Evolutionary conservation across 2,888 invertebrate species (phyloP).

Genomic region (Drosophila aldrichi): DNA sequence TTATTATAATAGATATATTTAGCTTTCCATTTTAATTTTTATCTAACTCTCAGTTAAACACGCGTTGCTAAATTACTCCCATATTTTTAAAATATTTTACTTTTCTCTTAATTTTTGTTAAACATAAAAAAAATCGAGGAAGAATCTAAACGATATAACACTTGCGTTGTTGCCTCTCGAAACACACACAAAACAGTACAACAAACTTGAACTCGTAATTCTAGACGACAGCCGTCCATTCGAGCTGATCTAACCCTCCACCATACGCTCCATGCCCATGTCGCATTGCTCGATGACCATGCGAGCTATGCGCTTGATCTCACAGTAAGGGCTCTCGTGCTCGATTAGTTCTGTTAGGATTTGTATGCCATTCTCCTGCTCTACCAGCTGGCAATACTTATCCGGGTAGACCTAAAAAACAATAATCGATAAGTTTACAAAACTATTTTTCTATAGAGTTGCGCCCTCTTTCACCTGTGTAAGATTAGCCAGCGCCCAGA

Average conservation of each 20-base stretch:
- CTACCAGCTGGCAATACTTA: slow-evolving; percentile 96
- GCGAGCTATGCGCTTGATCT: slow-evolving; percentile 89
- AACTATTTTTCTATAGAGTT: not conserved
- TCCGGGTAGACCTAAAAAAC: slow-evolving; percentile 88
- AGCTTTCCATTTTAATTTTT: slow-evolving; percentile 30
- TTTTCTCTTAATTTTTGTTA: slow-evolving; percentile 12
- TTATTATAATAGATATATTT: slow-evolving; percentile 30
- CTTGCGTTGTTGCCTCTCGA: slow-evolving; percentile 48
- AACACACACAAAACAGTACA: slow-evolving; percentile 62
- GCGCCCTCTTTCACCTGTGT: slow-evolving; percentile 87
- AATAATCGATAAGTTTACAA: not conserved
- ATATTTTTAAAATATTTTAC: slow-evolving; percentile 29
- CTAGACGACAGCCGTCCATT: slow-evolving; percentile 23
- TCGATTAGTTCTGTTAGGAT: slow-evolving; percentile 89
- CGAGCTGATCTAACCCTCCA: slow-evolving; percentile 80
- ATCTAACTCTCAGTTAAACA: slow-evolving; percentile 29
- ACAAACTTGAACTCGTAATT: slow-evolving; percentile 61
- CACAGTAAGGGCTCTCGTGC: slow-evolving; percentile 88
- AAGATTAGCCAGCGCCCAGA: slow-evolving; percentile 98
- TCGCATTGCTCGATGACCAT: slow-evolving; percentile 89
- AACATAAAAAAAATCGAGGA: slow-evolving; percentile 53
- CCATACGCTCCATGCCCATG: slow-evolving; percentile 75
- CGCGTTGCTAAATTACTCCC: slow-evolving; percentile 25
- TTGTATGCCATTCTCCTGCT: slow-evolving; percentile 93
- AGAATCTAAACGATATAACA: slow-evolving; percentile 70